A percentile compares a stretch with the other conserved stretches of the same genome.
phyloP scores from a whole-genome alignment of 1,140 invertebrate species.

The Cylas formicarius region DNA sequence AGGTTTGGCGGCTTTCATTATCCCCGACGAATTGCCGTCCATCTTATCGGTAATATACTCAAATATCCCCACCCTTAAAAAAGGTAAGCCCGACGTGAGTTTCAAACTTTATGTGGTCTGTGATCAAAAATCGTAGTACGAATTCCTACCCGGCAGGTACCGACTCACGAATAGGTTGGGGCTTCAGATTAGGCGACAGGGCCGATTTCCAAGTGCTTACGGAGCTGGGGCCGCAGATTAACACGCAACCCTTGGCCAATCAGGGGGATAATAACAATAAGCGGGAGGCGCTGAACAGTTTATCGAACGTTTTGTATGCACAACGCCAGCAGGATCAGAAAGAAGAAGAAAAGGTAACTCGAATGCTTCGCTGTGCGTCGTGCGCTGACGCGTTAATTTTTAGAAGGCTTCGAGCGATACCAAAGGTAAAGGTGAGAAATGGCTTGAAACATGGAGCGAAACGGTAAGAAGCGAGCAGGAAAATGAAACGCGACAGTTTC shows the following conservation, averaged over 20 bases:
- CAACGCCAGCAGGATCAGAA: slow-evolving; percentile 34
- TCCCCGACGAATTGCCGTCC: slow-evolving; percentile 70
- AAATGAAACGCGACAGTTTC: not conserved
- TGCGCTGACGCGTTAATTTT: not conserved
- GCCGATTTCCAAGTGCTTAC: slow-evolving; percentile 71
- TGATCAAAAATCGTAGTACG: not conserved
- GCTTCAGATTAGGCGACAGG: slow-evolving; percentile 69
- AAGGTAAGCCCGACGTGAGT: slow-evolving; percentile 50
- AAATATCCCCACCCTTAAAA: slow-evolving; percentile 75
- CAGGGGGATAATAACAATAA: slow-evolving; percentile 31
- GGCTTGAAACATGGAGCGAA: slow-evolving; percentile 33
- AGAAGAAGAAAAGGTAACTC: slow-evolving; percentile 7
- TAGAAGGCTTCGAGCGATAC: slow-evolving; percentile 18
- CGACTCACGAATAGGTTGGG: slow-evolving; percentile 69
- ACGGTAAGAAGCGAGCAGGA: slow-evolving; percentile 13
- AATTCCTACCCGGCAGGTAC: slow-evolving; percentile 51
- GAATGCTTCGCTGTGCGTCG: not conserved
- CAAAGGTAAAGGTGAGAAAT: slow-evolving; percentile 22
- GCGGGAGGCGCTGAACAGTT: slow-evolving; percentile 29
- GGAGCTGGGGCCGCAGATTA: slow-evolving; percentile 67
- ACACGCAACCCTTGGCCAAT: slow-evolving; percentile 55
- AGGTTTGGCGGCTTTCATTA: slow-evolving; percentile 47
- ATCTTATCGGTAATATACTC: slow-evolving; percentile 68
- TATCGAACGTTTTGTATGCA: slow-evolving; percentile 33
- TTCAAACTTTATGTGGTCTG: not conserved